phyloP scores from a whole-genome alignment of 2,888 invertebrate species.

The Rutpela maculata region DNA sequence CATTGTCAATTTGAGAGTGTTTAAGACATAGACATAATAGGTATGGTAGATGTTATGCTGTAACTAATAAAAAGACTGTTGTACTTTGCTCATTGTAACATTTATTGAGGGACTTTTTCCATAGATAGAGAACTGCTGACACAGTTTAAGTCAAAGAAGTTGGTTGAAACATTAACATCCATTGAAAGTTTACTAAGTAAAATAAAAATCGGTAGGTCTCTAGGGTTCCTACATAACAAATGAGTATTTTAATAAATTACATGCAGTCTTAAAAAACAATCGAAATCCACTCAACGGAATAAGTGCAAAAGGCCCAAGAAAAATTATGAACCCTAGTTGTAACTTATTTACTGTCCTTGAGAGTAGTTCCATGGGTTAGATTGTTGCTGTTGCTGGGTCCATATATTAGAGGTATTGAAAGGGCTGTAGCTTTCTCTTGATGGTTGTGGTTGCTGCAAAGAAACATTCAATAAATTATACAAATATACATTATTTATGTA shows the following conservation, averaged over 20 bases:
- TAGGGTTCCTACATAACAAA: constrained; percentile 60
- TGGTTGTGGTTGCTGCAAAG: constrained; percentile 34
- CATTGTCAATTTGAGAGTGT: too few relatives aligned
- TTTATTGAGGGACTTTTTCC: constrained; percentile 52
- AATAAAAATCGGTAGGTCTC: constrained; percentile 54
- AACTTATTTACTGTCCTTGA: constrained; percentile 52
- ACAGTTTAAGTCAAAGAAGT: constrained; percentile 44
- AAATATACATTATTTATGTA: neutral
- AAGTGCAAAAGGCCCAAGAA: constrained; percentile 61
- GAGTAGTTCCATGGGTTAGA: constrained; percentile 70
- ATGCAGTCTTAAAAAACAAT: constrained; percentile 64
- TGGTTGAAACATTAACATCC: constrained; percentile 45
- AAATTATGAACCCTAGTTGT: constrained; percentile 50
- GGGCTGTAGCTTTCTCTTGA: constrained; percentile 70
- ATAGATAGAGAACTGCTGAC: constrained; percentile 36
- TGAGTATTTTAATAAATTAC: constrained; percentile 65
- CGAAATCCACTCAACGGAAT: constrained; percentile 53
- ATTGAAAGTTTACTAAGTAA: constrained; percentile 52
- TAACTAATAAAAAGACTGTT: neutral
- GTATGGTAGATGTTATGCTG: too few relatives aligned
- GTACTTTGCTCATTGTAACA: constrained; percentile 51
- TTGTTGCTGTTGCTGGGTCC: constrained; percentile 70
- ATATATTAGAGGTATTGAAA: constrained; percentile 71
- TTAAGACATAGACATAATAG: too few relatives aligned
- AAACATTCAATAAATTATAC: neutral